Base-by-base conservation (phyloP, 2,797 vertebrate genomes). In the Lepus townsendii region DNA sequence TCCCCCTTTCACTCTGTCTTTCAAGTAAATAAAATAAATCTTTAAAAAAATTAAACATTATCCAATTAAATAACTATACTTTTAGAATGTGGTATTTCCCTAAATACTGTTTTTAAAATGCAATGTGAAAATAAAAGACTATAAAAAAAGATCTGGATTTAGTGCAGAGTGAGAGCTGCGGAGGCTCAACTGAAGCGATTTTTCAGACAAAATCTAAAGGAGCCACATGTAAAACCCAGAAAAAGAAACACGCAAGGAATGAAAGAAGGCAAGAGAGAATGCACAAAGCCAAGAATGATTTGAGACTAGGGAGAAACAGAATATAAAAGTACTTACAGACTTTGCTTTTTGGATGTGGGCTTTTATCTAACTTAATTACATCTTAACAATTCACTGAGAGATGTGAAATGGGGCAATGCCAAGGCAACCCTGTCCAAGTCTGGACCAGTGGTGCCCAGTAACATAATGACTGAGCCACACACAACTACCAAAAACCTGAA, bases 271-370 rank as follows among this genome's bases (percentile, higher is more conserved):
- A 79, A 65, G 69, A 85, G 47, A 62, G 52, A 83, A 54, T 30
- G 26, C n/a, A 26, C 0, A 14, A 83, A 10, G 57, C 62, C 92
- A 88, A 24, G 19, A 42, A 32, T 30, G 22, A 30, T 7, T 19
- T 85, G 47, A 73, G 30, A 47, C 75, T 17, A 86, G 30, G 35
- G 68, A 22, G 20, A 90, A 91, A 89, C 2, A 14, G 8, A 77
- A 35, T 2, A 35, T 16, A 54, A 69, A 82, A 30, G n/a, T 38
- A 30, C 35, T 75, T 57, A 50, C 0, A 38, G 24, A 54, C 8
- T 86, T 54, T 89, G 16, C 63, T 65, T 93, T 95, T 65, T n/a
- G 66, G 27, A 79, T 85, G 3, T 91, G 83, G 27, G 10, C 66
- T 77, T 76, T 85, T 63, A 32, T 60, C 16, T 86, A 82, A 27